Evolutionary conservation across 2,888 invertebrate genomes (phyloP).

Genomic region (Napeogenes sylphis): DNA sequence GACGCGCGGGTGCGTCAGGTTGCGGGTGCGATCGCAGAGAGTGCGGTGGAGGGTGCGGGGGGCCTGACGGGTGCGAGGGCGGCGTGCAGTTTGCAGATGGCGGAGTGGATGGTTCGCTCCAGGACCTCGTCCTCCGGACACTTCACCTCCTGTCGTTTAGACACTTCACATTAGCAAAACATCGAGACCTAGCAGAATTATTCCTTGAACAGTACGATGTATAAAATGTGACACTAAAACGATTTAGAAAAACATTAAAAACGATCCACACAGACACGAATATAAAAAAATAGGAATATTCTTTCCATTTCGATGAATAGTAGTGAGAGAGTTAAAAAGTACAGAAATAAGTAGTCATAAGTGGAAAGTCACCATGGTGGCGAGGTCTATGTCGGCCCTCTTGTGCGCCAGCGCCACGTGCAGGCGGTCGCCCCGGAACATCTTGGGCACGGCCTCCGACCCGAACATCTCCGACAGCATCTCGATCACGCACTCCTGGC

Average conservation of each 20-base stretch:
- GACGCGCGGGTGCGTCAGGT: constrained; percentile 9
- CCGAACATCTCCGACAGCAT: constrained; percentile 97
- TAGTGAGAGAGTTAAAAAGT: too few species aligned
- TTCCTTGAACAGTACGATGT: too few species aligned
- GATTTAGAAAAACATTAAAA: too few species aligned
- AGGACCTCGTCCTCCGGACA: constrained; percentile 89
- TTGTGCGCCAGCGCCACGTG: constrained; percentile 91
- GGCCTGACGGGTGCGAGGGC: constrained; percentile 80
- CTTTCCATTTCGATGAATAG: too few species aligned
- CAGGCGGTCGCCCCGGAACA: constrained; percentile 93
- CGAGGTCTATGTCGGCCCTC: constrained; percentile 90
- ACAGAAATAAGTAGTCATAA: background rate
- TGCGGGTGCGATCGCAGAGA: background rate
- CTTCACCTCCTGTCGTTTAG: constrained; percentile 80
- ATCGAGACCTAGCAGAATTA: too few species aligned
- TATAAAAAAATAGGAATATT: too few species aligned
- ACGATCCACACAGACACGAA: too few species aligned
- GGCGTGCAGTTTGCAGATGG: constrained; percentile 89
- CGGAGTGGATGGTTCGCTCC: constrained; percentile 90
- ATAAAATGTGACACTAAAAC: too few species aligned
- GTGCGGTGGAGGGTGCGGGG: constrained; percentile 34
- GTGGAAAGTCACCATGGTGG: constrained; percentile 79
- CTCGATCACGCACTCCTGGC: constrained; percentile 89
- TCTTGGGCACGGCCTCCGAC: constrained; percentile 93
- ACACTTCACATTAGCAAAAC: too few species aligned